Base-by-base conservation (phyloP, 1,140 invertebrate genomes). In the Leptinotarsa lineolata region DNA sequence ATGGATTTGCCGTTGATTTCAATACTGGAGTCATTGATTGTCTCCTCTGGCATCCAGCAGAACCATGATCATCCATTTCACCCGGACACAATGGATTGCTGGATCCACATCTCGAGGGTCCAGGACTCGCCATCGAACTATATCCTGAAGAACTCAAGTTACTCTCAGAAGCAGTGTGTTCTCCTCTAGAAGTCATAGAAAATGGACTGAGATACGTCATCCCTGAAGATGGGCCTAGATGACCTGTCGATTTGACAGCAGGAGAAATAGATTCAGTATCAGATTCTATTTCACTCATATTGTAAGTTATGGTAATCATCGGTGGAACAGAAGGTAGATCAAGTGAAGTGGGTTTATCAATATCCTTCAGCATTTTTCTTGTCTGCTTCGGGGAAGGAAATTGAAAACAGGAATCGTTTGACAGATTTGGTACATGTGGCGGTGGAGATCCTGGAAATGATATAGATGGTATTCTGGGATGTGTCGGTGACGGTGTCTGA, bases 71-170 rank as follows among this genome's bases (percentile, higher is more conserved):
- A 81, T 92, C 91, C 85, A 89, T 88, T 84, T 92, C 91, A 8
- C 88, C 88, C 4, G 90, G 88, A 81, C 90, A 92, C 2, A 94
- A 80, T 2, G 92, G 92, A 83, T 92, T 93, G 76, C 90, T 93
- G 0, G 92, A 93, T 12, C 91, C 91, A 82, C 92, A 93, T 63
- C 92, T 85, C 1, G 91, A 93, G 2, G 92, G 91, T 2, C 91
- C 92, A 0, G 92, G 92, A 84, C 91, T 92, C 2, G 92, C 92
- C 90, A 93, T 93, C 4, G 92, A 93, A 73, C 91, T 92, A 79
- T 94, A 94, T n/a, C 93, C 93, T 1, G 92, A 93, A 12, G 92
- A 93, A 73, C 91, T 93, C 21, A 94, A 83, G 83, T 94, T 94
- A 0, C 92, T 93, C 83, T 94, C 92, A 1, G 92, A 94, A 16